Conservation (phyloP, 2,113 vertebrate genomes). For the Laticauda laticaudata region DNA sequence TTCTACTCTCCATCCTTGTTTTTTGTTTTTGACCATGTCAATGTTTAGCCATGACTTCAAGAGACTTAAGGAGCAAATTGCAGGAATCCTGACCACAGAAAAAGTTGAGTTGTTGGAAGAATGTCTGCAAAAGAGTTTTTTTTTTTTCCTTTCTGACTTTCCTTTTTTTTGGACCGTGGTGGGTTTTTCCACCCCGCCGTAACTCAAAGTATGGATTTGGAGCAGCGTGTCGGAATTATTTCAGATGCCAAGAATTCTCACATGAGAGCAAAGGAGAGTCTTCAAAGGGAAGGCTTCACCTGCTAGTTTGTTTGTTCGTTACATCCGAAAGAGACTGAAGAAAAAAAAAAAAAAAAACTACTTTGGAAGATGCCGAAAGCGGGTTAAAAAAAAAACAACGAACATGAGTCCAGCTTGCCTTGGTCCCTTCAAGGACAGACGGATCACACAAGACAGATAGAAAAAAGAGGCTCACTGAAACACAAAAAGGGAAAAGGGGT, state of each 20-base stretch:
- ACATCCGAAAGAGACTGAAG: too few relatives aligned
- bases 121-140: not conserved
- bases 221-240: not conserved
- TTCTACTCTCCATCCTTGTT: not conserved
- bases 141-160: too few relatives aligned
- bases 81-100: not conserved
- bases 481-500: not conserved
- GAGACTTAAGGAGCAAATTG: not conserved
- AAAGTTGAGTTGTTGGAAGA: not conserved
- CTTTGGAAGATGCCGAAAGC: not conserved
- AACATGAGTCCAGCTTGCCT: not conserved
- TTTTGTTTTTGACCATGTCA: not conserved
- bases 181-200: not conserved
- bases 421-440: constrained; percentile 14
- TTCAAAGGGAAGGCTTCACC: too few relatives aligned
- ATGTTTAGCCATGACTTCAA: not conserved
- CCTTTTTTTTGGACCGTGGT: not conserved
- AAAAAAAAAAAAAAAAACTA: not conserved
- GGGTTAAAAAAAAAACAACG: not conserved
- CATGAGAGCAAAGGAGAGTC: not conserved
- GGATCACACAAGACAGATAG: not conserved
- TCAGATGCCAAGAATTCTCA: not conserved
- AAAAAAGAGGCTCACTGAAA: constrained; percentile 24
- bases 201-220: not conserved
- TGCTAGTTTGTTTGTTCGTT: too few relatives aligned